These are phyloP conservation scores for Hydrozoanthus tunicans DNA, from an alignment of 64 coral and sea anemone genomes.

Conservation along the genomic window DNA sequence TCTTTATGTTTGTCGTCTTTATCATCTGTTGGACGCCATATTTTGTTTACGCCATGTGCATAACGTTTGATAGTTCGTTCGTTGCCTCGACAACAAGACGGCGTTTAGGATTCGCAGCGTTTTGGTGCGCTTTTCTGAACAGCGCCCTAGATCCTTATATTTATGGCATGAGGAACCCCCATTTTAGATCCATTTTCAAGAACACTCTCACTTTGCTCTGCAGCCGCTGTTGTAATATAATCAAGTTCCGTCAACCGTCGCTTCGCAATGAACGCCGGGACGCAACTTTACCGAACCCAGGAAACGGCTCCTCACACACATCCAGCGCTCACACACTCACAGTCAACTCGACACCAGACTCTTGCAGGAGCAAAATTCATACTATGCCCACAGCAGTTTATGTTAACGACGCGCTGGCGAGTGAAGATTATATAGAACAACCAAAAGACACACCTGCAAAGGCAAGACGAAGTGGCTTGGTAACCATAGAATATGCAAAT, in stretches of 20 bases:
- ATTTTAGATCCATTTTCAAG: slow-evolving; percentile 28
- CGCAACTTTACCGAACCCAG: background rate
- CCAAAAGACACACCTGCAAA: background rate
- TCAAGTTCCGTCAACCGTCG: background rate
- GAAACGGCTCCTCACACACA: background rate
- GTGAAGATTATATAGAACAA: background rate
- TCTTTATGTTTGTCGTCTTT: slow-evolving; percentile 75
- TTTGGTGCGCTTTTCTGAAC: slow-evolving; percentile 78
- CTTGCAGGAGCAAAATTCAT: background rate
- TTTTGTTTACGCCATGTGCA: slow-evolving; percentile 58
- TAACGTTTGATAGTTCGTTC: slow-evolving; percentile 32
- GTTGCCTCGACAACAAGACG: background rate
- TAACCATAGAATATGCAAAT: background rate
- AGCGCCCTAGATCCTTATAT: slow-evolving; percentile 73
- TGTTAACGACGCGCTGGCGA: background rate
- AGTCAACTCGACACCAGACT: background rate
- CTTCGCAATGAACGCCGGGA: slow-evolving; percentile 20
- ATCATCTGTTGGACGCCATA: slow-evolving; percentile 83
- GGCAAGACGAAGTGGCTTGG: background rate
- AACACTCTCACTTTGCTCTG: slow-evolving; percentile 19
- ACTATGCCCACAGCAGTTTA: background rate
- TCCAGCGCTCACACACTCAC: background rate
- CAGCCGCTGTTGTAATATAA: slow-evolving; percentile 9
- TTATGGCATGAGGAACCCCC: slow-evolving; percentile 80
- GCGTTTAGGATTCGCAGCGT: slow-evolving; percentile 59